These are phyloP conservation scores for Artibeus lituratus DNA, from an alignment of 2,797 vertebrate species.

Conservation along the genomic window DNA sequence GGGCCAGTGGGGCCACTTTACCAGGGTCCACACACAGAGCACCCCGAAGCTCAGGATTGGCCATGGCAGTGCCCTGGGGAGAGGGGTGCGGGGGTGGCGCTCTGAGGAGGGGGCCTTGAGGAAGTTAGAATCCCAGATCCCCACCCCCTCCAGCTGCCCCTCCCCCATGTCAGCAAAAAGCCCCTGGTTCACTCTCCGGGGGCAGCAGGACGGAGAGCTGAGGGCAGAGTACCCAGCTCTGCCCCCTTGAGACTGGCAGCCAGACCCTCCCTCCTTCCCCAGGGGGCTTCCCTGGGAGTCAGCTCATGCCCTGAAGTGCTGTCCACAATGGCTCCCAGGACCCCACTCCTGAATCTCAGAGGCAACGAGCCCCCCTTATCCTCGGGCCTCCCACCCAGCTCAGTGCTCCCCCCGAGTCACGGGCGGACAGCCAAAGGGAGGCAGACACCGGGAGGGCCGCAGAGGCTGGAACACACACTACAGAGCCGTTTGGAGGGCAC, in stretches of 20 bases:
- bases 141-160: not conserved
- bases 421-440: not conserved
- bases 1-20: not conserved
- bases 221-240: not conserved
- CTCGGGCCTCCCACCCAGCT: not conserved
- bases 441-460: not conserved
- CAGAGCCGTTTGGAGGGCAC: not conserved
- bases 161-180: not conserved
- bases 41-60: not conserved
- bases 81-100: no score
- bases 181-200: not conserved
- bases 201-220: not conserved
- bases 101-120: not conserved
- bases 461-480: not conserved
- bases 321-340: not conserved
- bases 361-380: not conserved
- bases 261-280: not conserved
- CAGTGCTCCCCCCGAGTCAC: no score
- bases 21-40: not conserved
- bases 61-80: not conserved
- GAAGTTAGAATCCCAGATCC: not conserved
- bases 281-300: not conserved
- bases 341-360: not conserved
- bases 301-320: not conserved
- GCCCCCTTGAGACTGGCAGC: not conserved